Conservation (phyloP, 2,888 invertebrate species). For the Microplitis deprimator region DNA sequence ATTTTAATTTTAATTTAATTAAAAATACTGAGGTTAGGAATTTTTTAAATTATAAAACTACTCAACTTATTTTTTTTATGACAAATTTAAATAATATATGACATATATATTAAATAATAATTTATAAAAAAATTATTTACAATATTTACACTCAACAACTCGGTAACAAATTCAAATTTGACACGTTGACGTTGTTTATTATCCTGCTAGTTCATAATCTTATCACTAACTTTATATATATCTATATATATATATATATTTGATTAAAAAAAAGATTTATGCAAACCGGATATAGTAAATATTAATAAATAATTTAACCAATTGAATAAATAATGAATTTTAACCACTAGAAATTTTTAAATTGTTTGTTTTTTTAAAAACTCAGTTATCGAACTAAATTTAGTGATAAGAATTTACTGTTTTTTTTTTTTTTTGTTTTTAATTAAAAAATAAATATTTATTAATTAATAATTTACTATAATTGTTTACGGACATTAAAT, state of each 20-base stretch:
- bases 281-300: not conserved
- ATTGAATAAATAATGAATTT: not conserved
- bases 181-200: not conserved
- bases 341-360: not conserved
- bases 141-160: not conserved
- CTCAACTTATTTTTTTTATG: not conserved
- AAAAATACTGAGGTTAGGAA: constrained; percentile 6
- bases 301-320: not conserved
- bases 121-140: not conserved
- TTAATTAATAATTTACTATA: not conserved
- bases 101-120: not conserved
- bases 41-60: not conserved
- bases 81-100: not conserved
- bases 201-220: not conserved
- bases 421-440: no score
- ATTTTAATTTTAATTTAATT: not conserved
- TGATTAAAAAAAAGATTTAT: not conserved
- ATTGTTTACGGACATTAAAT: not conserved
- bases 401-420: not conserved
- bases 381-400: not conserved
- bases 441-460: not conserved
- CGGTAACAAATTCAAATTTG: not conserved
- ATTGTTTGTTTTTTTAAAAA: not conserved
- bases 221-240: not conserved
- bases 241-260: not conserved